Evolutionary conservation across 2,113 vertebrate genomes (phyloP).

Genomic region (Nothocercus julius): DNA sequence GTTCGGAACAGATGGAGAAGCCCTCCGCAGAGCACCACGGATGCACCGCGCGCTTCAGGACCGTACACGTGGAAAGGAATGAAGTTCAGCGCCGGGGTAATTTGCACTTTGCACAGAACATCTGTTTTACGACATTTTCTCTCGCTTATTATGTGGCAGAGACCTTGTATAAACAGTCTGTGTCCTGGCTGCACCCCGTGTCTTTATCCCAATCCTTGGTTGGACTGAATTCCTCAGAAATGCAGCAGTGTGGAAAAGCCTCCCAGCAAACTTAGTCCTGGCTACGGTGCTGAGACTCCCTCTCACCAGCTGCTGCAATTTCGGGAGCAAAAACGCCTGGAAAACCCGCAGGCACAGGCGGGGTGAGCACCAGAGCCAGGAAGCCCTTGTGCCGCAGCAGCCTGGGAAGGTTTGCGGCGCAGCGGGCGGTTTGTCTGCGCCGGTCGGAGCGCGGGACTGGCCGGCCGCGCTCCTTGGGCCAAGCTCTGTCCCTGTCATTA

Average conservation of each 20-base stretch:
- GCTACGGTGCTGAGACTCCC: background rate
- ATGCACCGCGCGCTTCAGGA: background rate
- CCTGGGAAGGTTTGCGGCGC: background rate
- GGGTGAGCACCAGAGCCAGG: no score
- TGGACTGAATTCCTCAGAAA: background rate
- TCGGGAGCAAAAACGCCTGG: no score
- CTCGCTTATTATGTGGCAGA: fast-evolving
- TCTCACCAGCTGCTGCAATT: background rate
- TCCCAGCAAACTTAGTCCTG: background rate
- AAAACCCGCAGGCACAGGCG: no score
- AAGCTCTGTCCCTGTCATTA: background rate
- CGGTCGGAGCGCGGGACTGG: fast-evolving
- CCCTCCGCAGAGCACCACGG: background rate
- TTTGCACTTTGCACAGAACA: background rate
- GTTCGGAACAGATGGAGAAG: background rate
- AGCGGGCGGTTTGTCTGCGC: background rate
- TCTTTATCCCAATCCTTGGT: background rate
- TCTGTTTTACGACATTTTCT: slow-evolving; percentile 5
- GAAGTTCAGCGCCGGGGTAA: background rate
- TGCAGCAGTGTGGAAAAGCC: background rate
- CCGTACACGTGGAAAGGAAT: background rate
- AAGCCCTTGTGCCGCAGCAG: no score
- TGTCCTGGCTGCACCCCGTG: background rate
- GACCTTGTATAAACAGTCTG: background rate
- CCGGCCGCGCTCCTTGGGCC: background rate